Evolutionary conservation across 2,113 vertebrate species (phyloP).

Genomic region (Terrapene triunguis): DNA sequence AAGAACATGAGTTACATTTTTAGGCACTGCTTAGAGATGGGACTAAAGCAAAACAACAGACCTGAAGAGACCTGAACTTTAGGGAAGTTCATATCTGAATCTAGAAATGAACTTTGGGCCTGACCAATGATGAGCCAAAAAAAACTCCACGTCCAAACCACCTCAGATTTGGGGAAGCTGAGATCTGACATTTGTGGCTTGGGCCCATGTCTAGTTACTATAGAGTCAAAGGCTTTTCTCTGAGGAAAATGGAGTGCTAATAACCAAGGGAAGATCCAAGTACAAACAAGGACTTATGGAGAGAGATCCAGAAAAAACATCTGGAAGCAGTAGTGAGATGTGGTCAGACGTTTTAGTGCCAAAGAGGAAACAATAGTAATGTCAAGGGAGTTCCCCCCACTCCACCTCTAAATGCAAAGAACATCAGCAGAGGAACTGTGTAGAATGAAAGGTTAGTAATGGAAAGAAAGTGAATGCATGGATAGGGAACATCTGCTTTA

Average conservation of each 20-base stretch:
- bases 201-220: conserved; percentile 20
- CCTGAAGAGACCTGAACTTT: background rate
- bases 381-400: conserved; percentile 51
- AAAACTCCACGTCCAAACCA: conserved; percentile 40
- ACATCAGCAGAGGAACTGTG: conserved; percentile 12
- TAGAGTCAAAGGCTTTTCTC: conserved; percentile 44
- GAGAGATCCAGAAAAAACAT: conserved; percentile 63
- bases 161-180: conserved; percentile 41
- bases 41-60: background rate
- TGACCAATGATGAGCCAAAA: conserved; percentile 17
- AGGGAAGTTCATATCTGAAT: conserved; percentile 14
- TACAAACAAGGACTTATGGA: background rate
- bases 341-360: conserved; percentile 62
- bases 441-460: background rate
- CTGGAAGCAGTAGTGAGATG: conserved; percentile 67
- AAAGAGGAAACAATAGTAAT: conserved; percentile 23
- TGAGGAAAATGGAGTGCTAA: conserved; percentile 52
- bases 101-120: conserved; percentile 37
- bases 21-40: background rate
- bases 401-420: background rate
- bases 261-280: conserved; percentile 5
- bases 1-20: background rate
- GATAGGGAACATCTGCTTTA: conserved; percentile 11
- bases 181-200: conserved; percentile 59
- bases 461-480: conserved; percentile 15